Evolutionary conservation across 2,888 invertebrate species (phyloP).

Genomic region (Luffia ferchaultella): DNA sequence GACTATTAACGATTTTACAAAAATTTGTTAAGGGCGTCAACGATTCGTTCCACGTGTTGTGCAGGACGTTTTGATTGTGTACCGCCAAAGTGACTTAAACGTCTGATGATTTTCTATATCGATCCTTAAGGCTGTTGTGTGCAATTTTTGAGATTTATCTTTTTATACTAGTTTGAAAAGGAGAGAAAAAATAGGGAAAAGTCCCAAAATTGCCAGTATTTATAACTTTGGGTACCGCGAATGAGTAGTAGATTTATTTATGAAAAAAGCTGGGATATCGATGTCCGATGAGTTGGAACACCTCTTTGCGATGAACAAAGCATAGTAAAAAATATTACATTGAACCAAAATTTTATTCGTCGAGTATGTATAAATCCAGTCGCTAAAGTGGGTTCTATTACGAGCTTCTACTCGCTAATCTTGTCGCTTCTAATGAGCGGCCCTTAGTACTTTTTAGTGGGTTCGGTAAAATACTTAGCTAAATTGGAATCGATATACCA

Average conservation of each 20-base stretch:
- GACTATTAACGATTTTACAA: background rate
- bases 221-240: constrained; percentile 30
- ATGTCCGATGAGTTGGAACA: background rate
- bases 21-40: background rate
- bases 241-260: constrained; percentile 37
- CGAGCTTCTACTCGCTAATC: too few species aligned
- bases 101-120: background rate
- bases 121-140: constrained; percentile 26
- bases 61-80: background rate
- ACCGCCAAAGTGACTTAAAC: background rate
- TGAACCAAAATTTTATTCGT: too few species aligned
- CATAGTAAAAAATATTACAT: too few species aligned
- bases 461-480: too few species aligned
- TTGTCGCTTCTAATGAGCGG: too few species aligned
- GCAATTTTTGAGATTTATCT: constrained; percentile 50
- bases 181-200: too few species aligned
- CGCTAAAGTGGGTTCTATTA: too few species aligned
- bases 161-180: constrained; percentile 32
- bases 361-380: too few species aligned
- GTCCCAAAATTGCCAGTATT: constrained; percentile 33
- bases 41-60: background rate
- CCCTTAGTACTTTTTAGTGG: too few species aligned
- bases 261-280: constrained; percentile 1
- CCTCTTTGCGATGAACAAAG: too few species aligned
- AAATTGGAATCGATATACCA: too few species aligned